Conservation (phyloP, 2,888 invertebrate species). For the Agonum fuliginosum region DNA sequence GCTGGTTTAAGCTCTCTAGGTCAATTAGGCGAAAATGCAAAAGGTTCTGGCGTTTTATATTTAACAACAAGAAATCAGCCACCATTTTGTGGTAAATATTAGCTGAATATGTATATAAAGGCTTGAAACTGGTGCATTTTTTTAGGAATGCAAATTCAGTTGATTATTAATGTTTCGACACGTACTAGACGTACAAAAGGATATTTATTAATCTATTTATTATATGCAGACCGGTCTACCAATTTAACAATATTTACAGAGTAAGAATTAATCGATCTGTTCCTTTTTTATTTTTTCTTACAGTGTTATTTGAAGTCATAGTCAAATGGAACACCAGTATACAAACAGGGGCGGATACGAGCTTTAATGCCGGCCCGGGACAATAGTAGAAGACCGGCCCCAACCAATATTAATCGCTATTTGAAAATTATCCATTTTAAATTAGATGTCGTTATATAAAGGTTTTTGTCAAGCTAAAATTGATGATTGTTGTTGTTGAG, state of each 20-base stretch:
- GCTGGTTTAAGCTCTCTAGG: conserved; percentile 68
- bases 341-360: too few species aligned
- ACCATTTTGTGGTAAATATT: conserved; percentile 74
- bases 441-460: too few species aligned
- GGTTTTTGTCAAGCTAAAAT: too few species aligned
- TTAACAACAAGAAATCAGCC: conserved; percentile 73
- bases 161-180: conserved; percentile 72
- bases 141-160: conserved; percentile 75
- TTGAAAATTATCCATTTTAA: too few species aligned
- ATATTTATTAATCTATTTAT: conserved; percentile 71
- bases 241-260: conserved; percentile 73
- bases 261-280: conserved; percentile 73
- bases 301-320: too few species aligned
- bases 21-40: conserved; percentile 70
- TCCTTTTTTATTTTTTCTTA: too few species aligned
- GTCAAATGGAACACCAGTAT: too few species aligned
- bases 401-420: too few species aligned
- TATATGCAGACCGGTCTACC: conserved; percentile 70
- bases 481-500: too few species aligned
- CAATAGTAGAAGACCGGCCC: too few species aligned
- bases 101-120: neutral
- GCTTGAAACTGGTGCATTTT: neutral
- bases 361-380: too few species aligned
- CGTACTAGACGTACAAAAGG: conserved; percentile 72
- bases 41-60: conserved; percentile 75